Evolutionary conservation across 92 coral and sea anemone species (phyloP).

Genomic region (Chrysogorgia sp.): DNA sequence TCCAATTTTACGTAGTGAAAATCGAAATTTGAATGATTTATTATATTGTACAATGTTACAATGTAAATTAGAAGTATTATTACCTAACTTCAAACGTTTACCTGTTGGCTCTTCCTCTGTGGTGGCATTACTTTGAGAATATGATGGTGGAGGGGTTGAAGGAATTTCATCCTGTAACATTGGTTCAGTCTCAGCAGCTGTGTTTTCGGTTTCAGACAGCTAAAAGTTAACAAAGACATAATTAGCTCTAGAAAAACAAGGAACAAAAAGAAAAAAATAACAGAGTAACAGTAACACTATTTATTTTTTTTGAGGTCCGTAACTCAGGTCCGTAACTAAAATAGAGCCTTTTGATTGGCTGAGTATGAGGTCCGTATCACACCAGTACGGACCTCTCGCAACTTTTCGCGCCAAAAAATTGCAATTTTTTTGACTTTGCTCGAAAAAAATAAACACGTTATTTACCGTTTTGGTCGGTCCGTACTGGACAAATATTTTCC

Average conservation of each 20-base stretch:
- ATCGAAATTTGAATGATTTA: too few relatives aligned
- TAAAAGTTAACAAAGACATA: background rate
- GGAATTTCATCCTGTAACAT: constrained; percentile 55
- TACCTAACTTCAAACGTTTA: background rate
- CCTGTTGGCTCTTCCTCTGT: constrained; percentile 57
- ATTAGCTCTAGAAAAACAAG: background rate
- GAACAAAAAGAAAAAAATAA: background rate
- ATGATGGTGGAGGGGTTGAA: constrained; percentile 79
- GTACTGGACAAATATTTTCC: too few relatives aligned
- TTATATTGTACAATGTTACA: background rate
- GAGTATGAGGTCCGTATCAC: too few relatives aligned
- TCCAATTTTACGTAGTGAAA: too few relatives aligned
- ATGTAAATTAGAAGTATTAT: background rate
- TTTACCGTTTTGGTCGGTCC: too few relatives aligned
- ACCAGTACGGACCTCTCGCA: too few relatives aligned
- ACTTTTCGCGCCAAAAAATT: too few relatives aligned
- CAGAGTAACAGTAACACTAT: background rate
- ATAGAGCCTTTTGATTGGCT: too few relatives aligned
- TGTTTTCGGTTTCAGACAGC: constrained; percentile 32
- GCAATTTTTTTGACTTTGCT: too few relatives aligned
- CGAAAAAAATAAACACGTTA: too few relatives aligned
- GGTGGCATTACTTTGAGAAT: constrained; percentile 66
- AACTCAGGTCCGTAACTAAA: too few relatives aligned
- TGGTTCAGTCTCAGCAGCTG: constrained; percentile 38
- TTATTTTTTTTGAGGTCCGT: too few relatives aligned